phyloP scores from a whole-genome alignment of 2,113 vertebrate species.

The Geococcyx californianus region DNA sequence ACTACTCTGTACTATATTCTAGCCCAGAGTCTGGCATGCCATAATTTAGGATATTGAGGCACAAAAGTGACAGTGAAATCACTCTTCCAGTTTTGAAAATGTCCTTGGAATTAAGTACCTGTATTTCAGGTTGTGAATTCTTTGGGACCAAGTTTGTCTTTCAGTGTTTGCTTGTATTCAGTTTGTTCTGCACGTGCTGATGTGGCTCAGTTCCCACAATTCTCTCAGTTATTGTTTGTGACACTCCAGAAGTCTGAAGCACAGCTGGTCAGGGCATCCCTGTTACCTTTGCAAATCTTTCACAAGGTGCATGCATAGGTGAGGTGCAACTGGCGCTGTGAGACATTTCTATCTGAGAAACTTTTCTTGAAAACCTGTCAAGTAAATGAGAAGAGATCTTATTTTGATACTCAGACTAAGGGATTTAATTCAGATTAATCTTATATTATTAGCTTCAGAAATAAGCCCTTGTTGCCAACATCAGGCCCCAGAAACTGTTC shows the following conservation, averaged over 20 bases:
- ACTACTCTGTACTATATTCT: neutral
- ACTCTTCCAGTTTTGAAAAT: neutral
- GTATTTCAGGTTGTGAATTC: neutral
- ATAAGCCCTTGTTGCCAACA: neutral
- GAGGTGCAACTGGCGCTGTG: neutral
- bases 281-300: neutral
- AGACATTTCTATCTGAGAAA: neutral
- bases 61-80: neutral
- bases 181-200: neutral
- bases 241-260: neutral
- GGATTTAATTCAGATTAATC: neutral
- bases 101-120: neutral
- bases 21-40: too few species aligned
- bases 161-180: neutral
- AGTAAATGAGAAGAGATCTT: neutral
- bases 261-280: neutral
- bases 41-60: neutral
- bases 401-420: neutral
- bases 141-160: neutral
- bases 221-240: neutral
- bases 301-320: accelerated
- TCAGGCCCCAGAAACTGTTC: neutral
- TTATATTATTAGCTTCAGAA: neutral
- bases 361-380: neutral
- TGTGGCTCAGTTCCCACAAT: neutral